Base-by-base conservation (phyloP, 2,797 vertebrate genomes). In the Myripristis murdjan region DNA sequence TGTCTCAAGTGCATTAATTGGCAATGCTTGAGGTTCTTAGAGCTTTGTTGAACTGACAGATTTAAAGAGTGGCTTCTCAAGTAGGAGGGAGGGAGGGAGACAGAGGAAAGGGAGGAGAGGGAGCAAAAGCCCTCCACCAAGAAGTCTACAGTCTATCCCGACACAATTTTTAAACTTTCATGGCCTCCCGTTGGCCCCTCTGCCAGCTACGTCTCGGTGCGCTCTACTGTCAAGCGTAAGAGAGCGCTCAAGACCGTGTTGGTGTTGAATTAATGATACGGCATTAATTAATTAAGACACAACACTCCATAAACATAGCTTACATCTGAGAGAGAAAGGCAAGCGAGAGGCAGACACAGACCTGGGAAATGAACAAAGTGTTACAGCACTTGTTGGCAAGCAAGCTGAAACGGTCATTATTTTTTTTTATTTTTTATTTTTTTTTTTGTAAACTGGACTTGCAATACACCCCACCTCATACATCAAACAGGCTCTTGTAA, bases 1-100 rank as follows among this genome's bases (percentile, higher is more conserved):
- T 55, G 80, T 90, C 83, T 91, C 86, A 79, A 90, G 83, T 81
- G 81, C 71, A 79, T 65, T 89, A 89, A 89, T 87, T 91, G 86
- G 80, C 63, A 33, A n/a, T 67, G 75, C 73, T 80, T 78, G 71
- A 74, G 52, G 44, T 72, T 82, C 75, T 84, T 53, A 76, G 58
- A 72, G 73, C 73, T 87, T 89, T 92, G 81, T 84, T 82, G 79
- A 79, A 79, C 73, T 87, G 84, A 85, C 78, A 83, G 79, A 87
- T 71, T 84, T 86, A 77, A 73, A 78, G 64, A 72, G 49, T 57
- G 46, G 62, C 20, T 20, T 52, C 49, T 39, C 8, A 52, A 28
- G 41, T 37, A 22, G 39, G 64, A 75, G 68, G 77, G 76, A 86
- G 67, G 60, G 39, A 47, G 47, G 61, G 60, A 67, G 64, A 61